Percentiles rank a stretch among this genome's conserved stretches.
Evolutionary conservation across 2,797 vertebrate species (phyloP).

Genomic region (Phalloptychus januarius): DNA sequence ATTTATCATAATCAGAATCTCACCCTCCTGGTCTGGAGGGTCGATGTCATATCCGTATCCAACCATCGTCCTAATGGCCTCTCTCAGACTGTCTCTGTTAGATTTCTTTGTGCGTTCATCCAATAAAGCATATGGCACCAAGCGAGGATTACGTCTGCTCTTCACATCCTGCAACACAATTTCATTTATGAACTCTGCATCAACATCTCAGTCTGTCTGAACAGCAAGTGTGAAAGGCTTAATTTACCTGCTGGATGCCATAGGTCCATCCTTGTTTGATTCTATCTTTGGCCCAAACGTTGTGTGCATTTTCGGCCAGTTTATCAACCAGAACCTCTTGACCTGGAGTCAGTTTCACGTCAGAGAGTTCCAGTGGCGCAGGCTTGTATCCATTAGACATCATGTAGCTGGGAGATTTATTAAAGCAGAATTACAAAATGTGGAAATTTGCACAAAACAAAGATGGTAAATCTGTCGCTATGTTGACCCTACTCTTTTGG

Average conservation of each 20-base stretch:
- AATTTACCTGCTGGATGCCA: slow-evolving; percentile 95
- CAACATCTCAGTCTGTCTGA: background rate
- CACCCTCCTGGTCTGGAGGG: slow-evolving; percentile 94
- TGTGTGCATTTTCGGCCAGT: slow-evolving; percentile 98
- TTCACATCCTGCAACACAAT: slow-evolving; percentile 88
- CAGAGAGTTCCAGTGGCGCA: slow-evolving; percentile 95
- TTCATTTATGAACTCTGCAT: background rate
- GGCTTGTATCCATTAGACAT: slow-evolving; percentile 99
- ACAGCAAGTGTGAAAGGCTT: background rate
- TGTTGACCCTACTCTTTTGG: slow-evolving; percentile 89
- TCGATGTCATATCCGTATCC: slow-evolving; percentile 97
- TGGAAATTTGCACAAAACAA: background rate
- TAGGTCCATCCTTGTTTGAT: slow-evolving; percentile 99
- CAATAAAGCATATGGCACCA: slow-evolving; percentile 95
- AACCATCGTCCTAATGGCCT: slow-evolving; percentile 94
- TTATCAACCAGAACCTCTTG: slow-evolving; percentile 98
- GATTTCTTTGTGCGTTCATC: slow-evolving; percentile 99
- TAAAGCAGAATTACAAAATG: background rate
- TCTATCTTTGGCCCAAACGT: slow-evolving; percentile 99
- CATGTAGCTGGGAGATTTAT: slow-evolving; percentile 85
- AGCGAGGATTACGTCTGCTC: slow-evolving; percentile 95
- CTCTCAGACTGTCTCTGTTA: slow-evolving; percentile 96
- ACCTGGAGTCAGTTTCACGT: slow-evolving; percentile 91
- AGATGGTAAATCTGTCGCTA: background rate
- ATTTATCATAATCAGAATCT: slow-evolving; percentile 11